Evolutionary conservation across 2,888 invertebrate genomes (phyloP).

Genomic region (Trilocha varians): DNA sequence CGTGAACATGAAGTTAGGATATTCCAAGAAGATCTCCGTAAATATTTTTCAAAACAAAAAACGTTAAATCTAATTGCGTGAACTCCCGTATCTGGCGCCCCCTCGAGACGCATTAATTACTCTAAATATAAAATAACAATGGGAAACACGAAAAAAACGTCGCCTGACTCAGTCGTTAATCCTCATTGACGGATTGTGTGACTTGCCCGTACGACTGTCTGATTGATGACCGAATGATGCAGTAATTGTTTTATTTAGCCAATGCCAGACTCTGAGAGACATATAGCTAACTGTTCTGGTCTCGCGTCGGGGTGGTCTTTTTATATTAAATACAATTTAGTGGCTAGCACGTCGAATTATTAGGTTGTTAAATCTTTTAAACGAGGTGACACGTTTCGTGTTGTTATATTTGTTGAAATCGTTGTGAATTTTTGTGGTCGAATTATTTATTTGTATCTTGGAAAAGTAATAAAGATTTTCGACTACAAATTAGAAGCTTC

Average conservation of each 20-base stretch:
- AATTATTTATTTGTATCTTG: no score
- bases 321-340: no score
- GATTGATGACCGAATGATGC: not conserved
- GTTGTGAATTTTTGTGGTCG: no score
- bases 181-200: constrained; percentile 5
- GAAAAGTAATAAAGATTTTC: no score
- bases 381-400: not conserved
- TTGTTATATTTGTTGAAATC: not conserved
- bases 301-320: not conserved
- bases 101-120: constrained; percentile 38
- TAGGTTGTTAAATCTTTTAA: not conserved
- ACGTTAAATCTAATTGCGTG: not conserved
- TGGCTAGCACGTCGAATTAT: no score
- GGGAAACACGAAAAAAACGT: constrained; percentile 17
- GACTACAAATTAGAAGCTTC: no score
- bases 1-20: no score
- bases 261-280: not conserved
- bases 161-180: constrained; percentile 7
- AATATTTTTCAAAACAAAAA: no score
- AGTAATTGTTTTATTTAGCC: not conserved
- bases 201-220: constrained; percentile 1
- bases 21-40: no score
- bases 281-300: not conserved
- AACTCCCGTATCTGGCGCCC: constrained; percentile 19
- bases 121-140: constrained; percentile 31